phyloP scores from a whole-genome alignment of 2,113 vertebrate species.

The Excalfactoria chinensis region DNA sequence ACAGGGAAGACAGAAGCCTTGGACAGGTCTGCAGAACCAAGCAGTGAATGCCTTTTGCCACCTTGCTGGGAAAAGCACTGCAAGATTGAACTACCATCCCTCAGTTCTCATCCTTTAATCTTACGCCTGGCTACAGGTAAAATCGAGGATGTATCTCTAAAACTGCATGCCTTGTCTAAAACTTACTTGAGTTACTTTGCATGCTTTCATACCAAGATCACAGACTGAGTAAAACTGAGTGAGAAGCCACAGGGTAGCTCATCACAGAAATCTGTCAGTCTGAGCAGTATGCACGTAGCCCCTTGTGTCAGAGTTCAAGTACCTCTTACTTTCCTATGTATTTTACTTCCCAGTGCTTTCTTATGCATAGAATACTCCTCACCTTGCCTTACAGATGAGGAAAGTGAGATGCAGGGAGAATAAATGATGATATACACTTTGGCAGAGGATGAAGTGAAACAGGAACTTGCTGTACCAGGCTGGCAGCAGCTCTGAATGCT shows the following conservation, averaged over 20 bases:
- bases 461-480: background rate
- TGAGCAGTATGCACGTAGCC: background rate
- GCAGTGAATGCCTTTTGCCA: background rate
- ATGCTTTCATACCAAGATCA: background rate
- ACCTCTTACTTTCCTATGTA: background rate
- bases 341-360: background rate
- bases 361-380: background rate
- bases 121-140: background rate
- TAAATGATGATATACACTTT: background rate
- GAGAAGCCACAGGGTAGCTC: background rate
- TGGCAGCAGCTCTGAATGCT: background rate
- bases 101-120: background rate
- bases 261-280: background rate
- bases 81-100: background rate
- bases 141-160: background rate
- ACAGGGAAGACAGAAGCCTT: background rate
- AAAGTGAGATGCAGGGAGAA: background rate
- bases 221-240: background rate
- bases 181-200: background rate
- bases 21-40: background rate
- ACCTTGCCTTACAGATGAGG: background rate
- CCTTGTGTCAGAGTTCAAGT: background rate
- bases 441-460: background rate
- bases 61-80: background rate
- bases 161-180: background rate